Evolutionary conservation across 2,888 invertebrate species (phyloP), one percentile per base, ranked within the genome.

Genomic region (Brachylomia viminalis): DNA sequence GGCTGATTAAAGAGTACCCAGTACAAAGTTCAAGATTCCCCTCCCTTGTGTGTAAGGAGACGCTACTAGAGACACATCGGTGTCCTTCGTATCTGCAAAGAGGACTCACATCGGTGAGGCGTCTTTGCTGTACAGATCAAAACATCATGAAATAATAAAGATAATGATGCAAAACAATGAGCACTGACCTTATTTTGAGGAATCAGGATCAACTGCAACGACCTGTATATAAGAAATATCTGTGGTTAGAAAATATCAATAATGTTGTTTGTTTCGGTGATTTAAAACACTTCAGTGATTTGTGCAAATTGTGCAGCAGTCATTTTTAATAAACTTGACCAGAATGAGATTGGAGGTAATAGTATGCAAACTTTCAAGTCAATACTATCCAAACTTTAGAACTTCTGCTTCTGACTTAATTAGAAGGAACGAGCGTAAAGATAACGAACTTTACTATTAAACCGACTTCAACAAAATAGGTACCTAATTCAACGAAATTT

Each of bases 1-100:
- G 70, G 52, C 70, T 85, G 79, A 84, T 84, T 84, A 82, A 84
- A 81, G 72, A 77, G 52, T 72, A 30, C 42, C 70, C 54, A 69
- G 74, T 20, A 38, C 38, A 49, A 61, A 82, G 71, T 59, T 69
- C 17, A 49, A 45, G 20, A 77, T 81, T 30, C 56, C 45, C 45
- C 69, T 62, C 61, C 30, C 61, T 61, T 42, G 49, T 30, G 13
- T 61, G 42, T 15, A 47, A 38, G n/a, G 52, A 52, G 30, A 27
- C 23, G 70, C 27, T 13, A 23, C 10, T 4, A 23, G 15, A 70
- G 17, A 13, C n/a, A 42, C 62, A 27, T 17, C 56, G 11, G 27
- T 38, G 38, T 38, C 38, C 38, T 7, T 38, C 38, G 38, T 38
- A 38, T 5, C 38, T 0, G 38, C 5, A 38, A 38, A 38, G 38